Conservation (phyloP, 2,797 vertebrate species). For the Cetoscarus ocellatus region DNA sequence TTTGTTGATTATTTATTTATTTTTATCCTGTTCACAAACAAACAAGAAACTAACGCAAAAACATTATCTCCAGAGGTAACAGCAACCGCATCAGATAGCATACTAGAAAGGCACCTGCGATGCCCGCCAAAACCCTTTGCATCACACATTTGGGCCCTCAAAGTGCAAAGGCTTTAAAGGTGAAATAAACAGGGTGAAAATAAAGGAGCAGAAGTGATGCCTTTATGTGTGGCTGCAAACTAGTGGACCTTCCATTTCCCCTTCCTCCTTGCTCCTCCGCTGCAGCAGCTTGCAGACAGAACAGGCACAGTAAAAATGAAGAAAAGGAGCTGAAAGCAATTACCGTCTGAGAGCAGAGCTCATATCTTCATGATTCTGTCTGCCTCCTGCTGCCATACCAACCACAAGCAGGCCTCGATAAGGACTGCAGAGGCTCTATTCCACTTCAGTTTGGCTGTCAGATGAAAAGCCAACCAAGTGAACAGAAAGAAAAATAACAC, state of each 20-base stretch:
- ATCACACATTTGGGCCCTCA: too few species aligned
- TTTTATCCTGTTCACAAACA: too few species aligned
- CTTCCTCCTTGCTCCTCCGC: constrained; percentile 31
- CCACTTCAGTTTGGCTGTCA: constrained; percentile 13
- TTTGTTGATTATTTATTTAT: too few species aligned
- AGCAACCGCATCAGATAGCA: too few species aligned
- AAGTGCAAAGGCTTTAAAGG: background rate
- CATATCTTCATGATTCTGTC: constrained; percentile 60
- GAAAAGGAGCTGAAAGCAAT: constrained; percentile 78
- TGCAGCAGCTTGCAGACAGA: constrained; percentile 51
- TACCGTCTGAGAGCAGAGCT: constrained; percentile 65
- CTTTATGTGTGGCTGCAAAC: constrained; percentile 61
- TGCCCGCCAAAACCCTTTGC: too few species aligned
- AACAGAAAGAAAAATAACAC: constrained; percentile 27
- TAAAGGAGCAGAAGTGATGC: constrained; percentile 21
- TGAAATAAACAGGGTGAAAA: constrained; percentile 30
- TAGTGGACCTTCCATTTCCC: constrained; percentile 33
- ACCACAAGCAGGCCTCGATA: constrained; percentile 68
- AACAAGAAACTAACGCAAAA: too few species aligned
- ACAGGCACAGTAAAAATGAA: constrained; percentile 49
- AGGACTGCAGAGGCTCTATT: constrained; percentile 21
- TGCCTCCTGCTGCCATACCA: constrained; percentile 49
- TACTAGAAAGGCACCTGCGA: too few species aligned
- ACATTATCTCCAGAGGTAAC: too few species aligned
- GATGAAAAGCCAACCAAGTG: constrained; percentile 42